Conservation (phyloP, 2,888 invertebrate species). For the Gnatocerus cornutus region DNA sequence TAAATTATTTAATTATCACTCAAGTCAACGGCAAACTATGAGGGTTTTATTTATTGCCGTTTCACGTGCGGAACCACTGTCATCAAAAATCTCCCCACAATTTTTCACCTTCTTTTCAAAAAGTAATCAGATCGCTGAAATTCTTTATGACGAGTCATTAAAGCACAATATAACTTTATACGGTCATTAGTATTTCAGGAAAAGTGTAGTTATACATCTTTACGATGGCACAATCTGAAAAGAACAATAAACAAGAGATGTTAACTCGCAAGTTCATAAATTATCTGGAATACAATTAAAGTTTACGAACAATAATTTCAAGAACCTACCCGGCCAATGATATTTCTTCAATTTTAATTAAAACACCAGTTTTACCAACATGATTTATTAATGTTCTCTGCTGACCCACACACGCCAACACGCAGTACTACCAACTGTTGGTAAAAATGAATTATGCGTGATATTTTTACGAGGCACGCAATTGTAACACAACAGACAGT, state of each 20-base stretch:
- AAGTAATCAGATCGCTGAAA: conserved; percentile 22
- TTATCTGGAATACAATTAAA: conserved; percentile 52
- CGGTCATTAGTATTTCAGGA: conserved; percentile 19
- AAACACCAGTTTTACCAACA: conserved; percentile 54
- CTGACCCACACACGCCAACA: conserved; percentile 59
- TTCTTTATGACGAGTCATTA: conserved; percentile 29
- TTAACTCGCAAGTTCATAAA: conserved; percentile 49
- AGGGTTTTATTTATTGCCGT: conserved; percentile 18
- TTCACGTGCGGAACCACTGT: conserved; percentile 36
- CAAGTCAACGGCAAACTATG: conserved; percentile 23
- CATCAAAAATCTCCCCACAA: conserved; percentile 36
- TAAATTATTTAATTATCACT: conserved; percentile 45
- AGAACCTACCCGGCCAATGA: conserved; percentile 53
- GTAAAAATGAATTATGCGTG: conserved; percentile 53
- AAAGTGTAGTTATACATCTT: conserved; percentile 35
- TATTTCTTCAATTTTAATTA: conserved; percentile 57
- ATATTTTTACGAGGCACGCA: conserved; percentile 39
- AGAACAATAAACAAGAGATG: conserved; percentile 41
- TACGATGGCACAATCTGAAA: conserved; percentile 40
- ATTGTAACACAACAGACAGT: conserved; percentile 12
- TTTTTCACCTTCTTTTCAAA: conserved; percentile 34
- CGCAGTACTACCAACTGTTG: conserved; percentile 54
- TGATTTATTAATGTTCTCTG: conserved; percentile 56
- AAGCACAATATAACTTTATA: conserved; percentile 29
- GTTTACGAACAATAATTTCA: conserved; percentile 52